phyloP scores from a whole-genome alignment of 2,888 invertebrate species.

The Synanthedon tipuliformis region DNA sequence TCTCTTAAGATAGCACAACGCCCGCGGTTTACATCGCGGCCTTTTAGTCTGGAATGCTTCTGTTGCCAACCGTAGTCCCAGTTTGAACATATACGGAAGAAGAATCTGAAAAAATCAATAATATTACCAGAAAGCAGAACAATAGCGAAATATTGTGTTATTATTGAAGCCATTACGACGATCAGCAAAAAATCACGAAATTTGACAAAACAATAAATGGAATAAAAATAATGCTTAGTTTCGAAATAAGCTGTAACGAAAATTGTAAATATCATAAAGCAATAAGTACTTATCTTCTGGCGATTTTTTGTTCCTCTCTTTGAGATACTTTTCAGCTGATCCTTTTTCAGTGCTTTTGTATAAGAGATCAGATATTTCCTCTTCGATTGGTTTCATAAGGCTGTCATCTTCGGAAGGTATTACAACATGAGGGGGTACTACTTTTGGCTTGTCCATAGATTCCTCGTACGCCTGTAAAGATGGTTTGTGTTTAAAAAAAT shows the following conservation, averaged over 20 bases:
- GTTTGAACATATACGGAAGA: slow-evolving; percentile 57
- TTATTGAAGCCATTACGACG: no score
- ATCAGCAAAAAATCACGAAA: no score
- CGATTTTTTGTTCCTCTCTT: slow-evolving; percentile 50
- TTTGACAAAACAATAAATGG: no score
- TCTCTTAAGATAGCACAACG: slow-evolving; percentile 62
- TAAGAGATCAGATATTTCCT: slow-evolving; percentile 45
- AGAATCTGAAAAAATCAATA: slow-evolving; percentile 36
- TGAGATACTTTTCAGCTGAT: slow-evolving; percentile 56
- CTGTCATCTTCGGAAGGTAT: slow-evolving; percentile 26
- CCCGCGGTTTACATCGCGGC: slow-evolving; percentile 53
- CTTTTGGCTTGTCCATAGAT: slow-evolving; percentile 21
- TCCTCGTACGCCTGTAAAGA: slow-evolving; percentile 29
- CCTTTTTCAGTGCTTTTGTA: slow-evolving; percentile 60
- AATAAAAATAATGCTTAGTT: no score
- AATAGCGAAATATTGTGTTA: no score
- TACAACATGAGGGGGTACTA: slow-evolving; percentile 25
- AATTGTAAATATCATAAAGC: no score
- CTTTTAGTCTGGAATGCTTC: slow-evolving; percentile 34
- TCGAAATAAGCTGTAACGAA: no score
- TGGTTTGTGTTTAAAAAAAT: background rate
- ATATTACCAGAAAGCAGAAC: background rate
- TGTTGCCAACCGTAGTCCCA: slow-evolving; percentile 74
- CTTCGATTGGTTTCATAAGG: slow-evolving; percentile 66
- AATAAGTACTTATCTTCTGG: slow-evolving; percentile 60